Percentiles rank a stretch among this genome's conserved stretches.
These are phyloP conservation scores for Phrynosoma platyrhinos DNA, from an alignment of 2,113 vertebrate species.

Conservation along the genomic window DNA sequence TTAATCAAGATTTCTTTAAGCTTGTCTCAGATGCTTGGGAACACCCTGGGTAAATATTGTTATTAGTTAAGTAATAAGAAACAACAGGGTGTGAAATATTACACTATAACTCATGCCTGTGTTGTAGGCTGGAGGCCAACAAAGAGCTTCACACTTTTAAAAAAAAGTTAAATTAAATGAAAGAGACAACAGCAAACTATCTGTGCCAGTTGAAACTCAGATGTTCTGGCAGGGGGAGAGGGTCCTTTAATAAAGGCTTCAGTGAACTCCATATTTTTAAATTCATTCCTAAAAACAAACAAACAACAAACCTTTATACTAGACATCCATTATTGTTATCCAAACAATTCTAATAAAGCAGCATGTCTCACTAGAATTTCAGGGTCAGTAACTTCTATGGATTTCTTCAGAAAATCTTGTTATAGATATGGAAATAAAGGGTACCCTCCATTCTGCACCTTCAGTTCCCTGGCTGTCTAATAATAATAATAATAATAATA, in stretches of 20 bases:
- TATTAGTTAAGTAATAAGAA: constrained; percentile 79
- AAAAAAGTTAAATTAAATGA: constrained; percentile 72
- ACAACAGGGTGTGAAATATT: constrained; percentile 76
- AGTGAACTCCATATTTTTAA: constrained; percentile 63
- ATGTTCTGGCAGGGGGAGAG: constrained; percentile 26
- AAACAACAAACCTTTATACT: neutral
- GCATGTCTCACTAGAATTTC: neutral
- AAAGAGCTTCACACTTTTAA: constrained; percentile 70
- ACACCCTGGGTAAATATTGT: constrained; percentile 77
- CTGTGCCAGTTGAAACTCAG: constrained; percentile 59
- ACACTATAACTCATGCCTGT: constrained; percentile 68
- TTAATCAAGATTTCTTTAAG: constrained; percentile 78
- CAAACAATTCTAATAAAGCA: constrained; percentile 63
- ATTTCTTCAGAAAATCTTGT: neutral
- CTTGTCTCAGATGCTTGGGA: constrained; percentile 68
- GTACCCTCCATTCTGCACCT: neutral
- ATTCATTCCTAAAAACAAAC: constrained; percentile 39
- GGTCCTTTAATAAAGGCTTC: constrained; percentile 51
- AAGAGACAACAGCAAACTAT: constrained; percentile 70
- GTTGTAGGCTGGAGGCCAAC: constrained; percentile 71
- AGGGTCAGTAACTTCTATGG: constrained; percentile 3
- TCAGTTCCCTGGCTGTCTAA: neutral
- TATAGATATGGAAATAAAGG: neutral
- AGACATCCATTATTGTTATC: constrained; percentile 50
- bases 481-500: neutral